A percentile compares a stretch with the other conserved stretches of the same genome.
Conservation (phyloP, 2,113 vertebrate genomes). For the Xiphophorus hellerii region DNA sequence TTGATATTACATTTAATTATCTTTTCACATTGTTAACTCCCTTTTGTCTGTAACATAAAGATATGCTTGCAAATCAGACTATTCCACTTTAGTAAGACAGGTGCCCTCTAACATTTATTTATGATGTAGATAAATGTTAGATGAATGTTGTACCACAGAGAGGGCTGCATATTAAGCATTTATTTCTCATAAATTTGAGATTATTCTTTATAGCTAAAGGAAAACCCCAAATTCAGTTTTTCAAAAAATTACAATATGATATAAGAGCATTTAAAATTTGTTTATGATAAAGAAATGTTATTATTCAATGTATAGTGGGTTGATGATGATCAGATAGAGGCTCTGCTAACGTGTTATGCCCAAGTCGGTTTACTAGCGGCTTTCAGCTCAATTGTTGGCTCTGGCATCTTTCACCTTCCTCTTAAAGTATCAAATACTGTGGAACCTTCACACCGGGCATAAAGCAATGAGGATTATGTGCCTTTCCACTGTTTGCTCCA, state of each 20-base stretch:
- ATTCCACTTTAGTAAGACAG: background rate
- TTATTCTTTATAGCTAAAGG: background rate
- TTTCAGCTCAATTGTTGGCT: too few relatives aligned
- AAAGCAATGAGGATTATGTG: background rate
- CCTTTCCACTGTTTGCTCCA: background rate
- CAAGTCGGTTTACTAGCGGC: too few relatives aligned
- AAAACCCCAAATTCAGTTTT: background rate
- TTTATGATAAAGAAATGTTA: too few relatives aligned
- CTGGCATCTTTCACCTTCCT: too few relatives aligned
- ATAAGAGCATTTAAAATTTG: too few relatives aligned
- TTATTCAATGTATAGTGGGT: too few relatives aligned
- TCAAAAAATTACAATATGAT: too few relatives aligned
- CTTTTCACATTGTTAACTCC: background rate
- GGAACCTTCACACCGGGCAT: background rate
- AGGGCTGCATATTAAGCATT: background rate
- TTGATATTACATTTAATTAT: too few relatives aligned
- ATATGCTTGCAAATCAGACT: background rate
- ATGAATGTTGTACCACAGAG: background rate
- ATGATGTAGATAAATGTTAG: background rate
- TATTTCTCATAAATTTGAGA: background rate
- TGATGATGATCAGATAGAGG: too few relatives aligned
- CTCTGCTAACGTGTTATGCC: too few relatives aligned
- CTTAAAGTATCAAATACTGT: background rate
- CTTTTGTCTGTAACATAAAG: background rate
- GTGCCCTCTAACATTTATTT: background rate